phyloP scores from a whole-genome alignment of 2,797 vertebrate species.

The Prunella strophiata region DNA sequence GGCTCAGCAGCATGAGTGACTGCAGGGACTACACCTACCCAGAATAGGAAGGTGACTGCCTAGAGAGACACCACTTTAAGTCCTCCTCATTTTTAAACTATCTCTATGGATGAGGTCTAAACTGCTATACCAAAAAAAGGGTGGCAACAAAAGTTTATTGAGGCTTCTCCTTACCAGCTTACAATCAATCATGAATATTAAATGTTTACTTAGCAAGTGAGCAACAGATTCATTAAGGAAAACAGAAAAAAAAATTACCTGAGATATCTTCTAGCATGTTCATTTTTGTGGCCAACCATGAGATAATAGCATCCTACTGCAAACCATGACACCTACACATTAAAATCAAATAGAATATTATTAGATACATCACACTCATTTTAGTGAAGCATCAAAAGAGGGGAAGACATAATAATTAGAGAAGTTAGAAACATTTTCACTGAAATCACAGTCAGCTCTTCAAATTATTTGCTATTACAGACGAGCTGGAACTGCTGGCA shows the following conservation, averaged over 20 bases:
- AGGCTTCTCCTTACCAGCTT: neutral
- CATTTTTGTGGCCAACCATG: slow-evolving; percentile 99
- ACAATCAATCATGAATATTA: neutral
- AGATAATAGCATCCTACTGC: slow-evolving; percentile 98
- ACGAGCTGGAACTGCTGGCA: neutral
- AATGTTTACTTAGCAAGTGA: neutral
- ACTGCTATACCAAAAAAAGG: neutral
- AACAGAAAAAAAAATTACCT: slow-evolving; percentile 77
- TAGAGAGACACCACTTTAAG: rapidly evolving
- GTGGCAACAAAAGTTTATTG: neutral
- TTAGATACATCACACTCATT: neutral
- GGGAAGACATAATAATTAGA: neutral
- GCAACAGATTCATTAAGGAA: neutral
- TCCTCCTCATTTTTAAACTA: neutral
- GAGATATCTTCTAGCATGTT: slow-evolving; percentile 94
- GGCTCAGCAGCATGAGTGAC: rapidly evolving
- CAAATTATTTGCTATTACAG: neutral
- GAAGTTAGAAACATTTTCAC: neutral
- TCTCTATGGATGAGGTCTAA: neutral
- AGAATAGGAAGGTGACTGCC: neutral
- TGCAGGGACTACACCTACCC: neutral
- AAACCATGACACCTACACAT: slow-evolving; percentile 89
- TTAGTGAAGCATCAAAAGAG: neutral
- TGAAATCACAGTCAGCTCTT: neutral
- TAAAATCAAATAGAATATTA: slow-evolving; percentile 2